Base-by-base conservation (phyloP, 2,888 invertebrate species). In the Cosmia pyralina region DNA sequence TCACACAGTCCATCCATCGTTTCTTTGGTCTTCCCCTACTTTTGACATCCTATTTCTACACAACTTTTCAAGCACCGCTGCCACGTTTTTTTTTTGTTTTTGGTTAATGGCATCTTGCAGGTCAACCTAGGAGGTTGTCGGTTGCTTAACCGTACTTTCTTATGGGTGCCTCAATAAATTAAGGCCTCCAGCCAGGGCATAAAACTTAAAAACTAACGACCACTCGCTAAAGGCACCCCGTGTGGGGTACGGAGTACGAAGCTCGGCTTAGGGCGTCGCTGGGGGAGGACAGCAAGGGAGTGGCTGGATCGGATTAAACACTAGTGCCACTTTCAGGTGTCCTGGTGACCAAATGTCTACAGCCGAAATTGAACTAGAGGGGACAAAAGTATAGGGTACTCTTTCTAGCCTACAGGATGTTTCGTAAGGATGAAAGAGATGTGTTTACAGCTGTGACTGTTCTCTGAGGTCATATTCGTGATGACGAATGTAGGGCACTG, bases 401-500 rank as follows among this genome's bases (percentile, higher is more conserved):
- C 55, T 50, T 65, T 76, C 48, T 57, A 66, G 3, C 44, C 10
- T 4, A 22, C 22, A 74, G 17, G 60, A 53, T 34, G 17, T 62
- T 46, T 10, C 1, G 17, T 8, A 41, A 52, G 11, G 13, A 77
- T 22, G 22, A 69, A 68, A 28, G 38, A 75, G 58, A 69, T 17
- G 13, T 6, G 17, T 53, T 15, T 22, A 55, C 4, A 38, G 15
- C 34, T 13, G 50, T 44, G 10, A 19, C 8, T 28, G 17, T 19
- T 15, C 8, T 13, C 22, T 38, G 15, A 77, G 2, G 7, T 50
- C n/a, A 75, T 34, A n/a, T 17, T 77, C 28, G 44, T 44, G 58
- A 77, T 77, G 78, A 77, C 69, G n/a, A 50, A 79, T 81, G 75
- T 75, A 53, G 66, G 57, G 68, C 72, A 38, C 22, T 50, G 3